Conservation (phyloP, 2,888 invertebrate genomes). For the Hedychridium roseum region DNA sequence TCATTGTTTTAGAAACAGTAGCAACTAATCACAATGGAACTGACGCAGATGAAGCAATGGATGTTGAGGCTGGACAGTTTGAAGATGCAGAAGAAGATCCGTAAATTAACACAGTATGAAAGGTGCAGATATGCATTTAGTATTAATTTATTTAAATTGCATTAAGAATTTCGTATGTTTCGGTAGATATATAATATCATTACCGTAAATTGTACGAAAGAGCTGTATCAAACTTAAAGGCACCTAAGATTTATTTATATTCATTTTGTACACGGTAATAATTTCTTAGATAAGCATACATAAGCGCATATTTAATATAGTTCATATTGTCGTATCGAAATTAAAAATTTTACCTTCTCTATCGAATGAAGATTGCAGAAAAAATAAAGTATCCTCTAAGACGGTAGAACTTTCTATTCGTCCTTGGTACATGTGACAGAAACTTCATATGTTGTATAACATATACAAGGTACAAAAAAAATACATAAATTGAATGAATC, state of each 20-base stretch:
- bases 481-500: too few relatives aligned
- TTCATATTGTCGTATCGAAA: too few relatives aligned
- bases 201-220: constrained; percentile 38
- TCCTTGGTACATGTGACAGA: too few relatives aligned
- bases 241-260: constrained; percentile 60
- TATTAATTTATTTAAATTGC: constrained; percentile 44
- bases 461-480: too few relatives aligned
- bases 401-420: too few relatives aligned
- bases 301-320: constrained; percentile 36
- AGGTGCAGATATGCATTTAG: constrained; percentile 52
- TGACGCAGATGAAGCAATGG: constrained; percentile 64
- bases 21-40: constrained; percentile 60
- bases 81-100: constrained; percentile 69
- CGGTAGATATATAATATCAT: constrained; percentile 44
- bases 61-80: constrained; percentile 66
- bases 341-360: too few relatives aligned
- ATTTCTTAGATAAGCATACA: constrained; percentile 56
- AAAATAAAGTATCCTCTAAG: too few relatives aligned
- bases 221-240: constrained; percentile 42
- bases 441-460: too few relatives aligned
- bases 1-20: constrained; percentile 52
- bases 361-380: too few relatives aligned
- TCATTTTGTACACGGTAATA: constrained; percentile 60
- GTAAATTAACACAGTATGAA: constrained; percentile 39
- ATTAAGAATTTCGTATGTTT: constrained; percentile 44